These are phyloP conservation scores for Anneissia japonica DNA, from an alignment of 35 echinoderm and acorn worm species.

Conservation along the genomic window DNA sequence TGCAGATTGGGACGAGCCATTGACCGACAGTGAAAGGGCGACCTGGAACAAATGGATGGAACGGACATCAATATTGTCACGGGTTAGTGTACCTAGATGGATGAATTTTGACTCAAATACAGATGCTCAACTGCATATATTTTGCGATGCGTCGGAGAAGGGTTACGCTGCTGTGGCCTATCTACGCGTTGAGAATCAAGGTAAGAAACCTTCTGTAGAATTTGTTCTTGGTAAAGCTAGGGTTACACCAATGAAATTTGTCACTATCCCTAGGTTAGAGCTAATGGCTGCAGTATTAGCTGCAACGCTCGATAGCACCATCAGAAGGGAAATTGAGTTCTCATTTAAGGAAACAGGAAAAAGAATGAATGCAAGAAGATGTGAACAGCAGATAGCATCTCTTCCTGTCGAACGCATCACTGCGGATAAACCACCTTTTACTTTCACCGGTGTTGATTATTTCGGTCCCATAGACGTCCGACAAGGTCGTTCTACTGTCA, in stretches of 20 bases:
- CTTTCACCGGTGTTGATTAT: conserved; percentile 21
- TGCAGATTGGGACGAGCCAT: conserved; percentile 32
- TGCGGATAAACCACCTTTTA: conserved; percentile 18
- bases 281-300: conserved; percentile 8
- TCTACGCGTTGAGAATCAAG: background rate
- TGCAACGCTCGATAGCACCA: conserved; percentile 1
- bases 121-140: background rate
- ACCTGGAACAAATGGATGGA: conserved; percentile 22
- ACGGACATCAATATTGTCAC: background rate
- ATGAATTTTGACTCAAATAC: background rate
- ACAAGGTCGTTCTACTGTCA: background rate
- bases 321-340: background rate
- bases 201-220: background rate
- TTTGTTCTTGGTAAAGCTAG: conserved; percentile 17
- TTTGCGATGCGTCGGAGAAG: conserved; percentile 39
- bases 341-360: background rate
- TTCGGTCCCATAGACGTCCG: conserved; percentile 26
- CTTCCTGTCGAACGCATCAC: conserved; percentile 9
- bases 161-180: conserved; percentile 36
- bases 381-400: conserved; percentile 19
- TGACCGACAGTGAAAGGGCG: background rate
- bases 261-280: conserved; percentile 26
- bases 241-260: background rate
- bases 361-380: background rate
- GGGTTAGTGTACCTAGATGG: background rate